Base-by-base conservation (phyloP, 2,113 vertebrate genomes). In the Egretta garzetta region DNA sequence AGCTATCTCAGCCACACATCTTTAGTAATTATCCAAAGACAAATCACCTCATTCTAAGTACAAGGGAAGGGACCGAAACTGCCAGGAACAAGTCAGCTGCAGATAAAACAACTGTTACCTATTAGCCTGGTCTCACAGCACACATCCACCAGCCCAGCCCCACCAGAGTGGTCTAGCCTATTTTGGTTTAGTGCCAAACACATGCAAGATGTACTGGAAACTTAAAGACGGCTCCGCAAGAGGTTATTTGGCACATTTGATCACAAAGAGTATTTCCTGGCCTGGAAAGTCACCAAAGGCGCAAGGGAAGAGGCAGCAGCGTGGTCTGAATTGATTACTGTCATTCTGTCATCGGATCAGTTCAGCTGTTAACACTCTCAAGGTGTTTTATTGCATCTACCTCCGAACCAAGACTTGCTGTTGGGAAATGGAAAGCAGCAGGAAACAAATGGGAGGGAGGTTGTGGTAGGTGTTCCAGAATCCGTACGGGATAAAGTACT, bases 11-110 rank as follows among this genome's bases (percentile, higher is more conserved):
- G 86, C 80, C 91, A 64, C 18, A 0, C 74, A 96, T 95, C 93
- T 95, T 72, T 23, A 96, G 74, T 87, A 94, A 97, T 96, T 96
- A 96, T 27, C 74, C 55, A 83, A 82, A 97, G 93, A 96, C 93
- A 97, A 96, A 96, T 97, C 93, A 94, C 45, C 63, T 96, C 84
- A 74, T 79, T 87, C n/a, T 21, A 47, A 87, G 67, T 37, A 93
- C 84, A 92, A 93, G 28, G 53, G 62, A 89, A 92, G 53, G 68
- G 86, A 75, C 76, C 79, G 70, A 89, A 96, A 71, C 52, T 91
- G 94, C 91, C 95, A 96, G 95, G 59, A 96, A 79, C 14, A 64
- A 90, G 77, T 32, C 60, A 62, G 77, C 35, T 55, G 67, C 19
- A 80, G 74, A 45, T 45, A 77, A 30, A 94, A 72, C 52, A 72